Base-by-base conservation (phyloP, 1,140 invertebrate species). In the Drosophila triauraria region DNA sequence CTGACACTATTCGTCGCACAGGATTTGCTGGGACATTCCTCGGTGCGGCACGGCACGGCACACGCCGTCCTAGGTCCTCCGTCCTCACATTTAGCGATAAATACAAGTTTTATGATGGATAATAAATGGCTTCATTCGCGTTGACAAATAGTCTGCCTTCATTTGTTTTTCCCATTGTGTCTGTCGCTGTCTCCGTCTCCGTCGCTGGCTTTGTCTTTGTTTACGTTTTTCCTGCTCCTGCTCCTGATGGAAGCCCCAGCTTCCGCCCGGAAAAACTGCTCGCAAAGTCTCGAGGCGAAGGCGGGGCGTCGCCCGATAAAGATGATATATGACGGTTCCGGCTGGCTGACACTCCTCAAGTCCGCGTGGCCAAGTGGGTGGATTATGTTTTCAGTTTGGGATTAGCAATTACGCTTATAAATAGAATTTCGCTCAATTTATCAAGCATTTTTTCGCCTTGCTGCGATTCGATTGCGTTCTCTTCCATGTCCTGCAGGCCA, bases 31-130 rank as follows among this genome's bases (percentile, higher is more conserved):
- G 57, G 62, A 83, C 69, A 72, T 77, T 46, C 74, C 44, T 17
- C 23, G 12, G 35, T 13, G 2, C 15, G 40, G 40, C 13, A 42
- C 44, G 40, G 40, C 13, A 42, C 44, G 44, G 23, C 25, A 12
- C 25, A 48, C 43, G 51, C 43, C 65, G 46, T 72, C 59, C 59
- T 46, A 56, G 9, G 12, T 27, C 51, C 25, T 12, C 53, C 9
- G 27, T 42, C 27, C 43, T 30, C 68, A 56, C 57, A 59, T 77
- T 91, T 85, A 85, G 82, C 82, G 82, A 86, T 91, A 91, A 91
- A 91, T 91, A 91, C 86, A 91, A 91, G 90, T 91, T 91, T 91
- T 91, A 91, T 91, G 90, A 91, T 91, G 90, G 90, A 91, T 91
- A 91, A 91, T 91, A 91, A 91, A 91, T 91, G 90, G 90, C 90